These are phyloP conservation scores for Corynorhinus townsendii DNA, from an alignment of 2,113 vertebrate genomes.

Conservation along the genomic window DNA sequence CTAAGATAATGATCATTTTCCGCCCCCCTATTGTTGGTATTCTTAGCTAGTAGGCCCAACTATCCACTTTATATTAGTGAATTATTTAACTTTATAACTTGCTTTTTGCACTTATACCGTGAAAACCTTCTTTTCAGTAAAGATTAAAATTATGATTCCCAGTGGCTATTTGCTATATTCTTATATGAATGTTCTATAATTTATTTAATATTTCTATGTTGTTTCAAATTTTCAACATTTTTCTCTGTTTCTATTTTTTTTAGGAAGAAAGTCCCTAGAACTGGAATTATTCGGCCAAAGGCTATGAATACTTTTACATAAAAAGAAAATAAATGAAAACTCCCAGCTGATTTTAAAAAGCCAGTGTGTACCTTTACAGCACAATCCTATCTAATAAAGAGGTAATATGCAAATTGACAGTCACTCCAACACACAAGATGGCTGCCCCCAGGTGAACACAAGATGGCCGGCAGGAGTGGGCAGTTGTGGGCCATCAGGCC, in stretches of 20 bases:
- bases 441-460: too few species aligned
- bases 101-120: not conserved
- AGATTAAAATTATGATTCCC: conserved; percentile 22
- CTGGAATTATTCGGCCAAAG: not conserved
- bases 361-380: not conserved
- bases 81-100: not conserved
- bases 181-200: not conserved
- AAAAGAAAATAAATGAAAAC: not conserved
- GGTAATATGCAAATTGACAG: too few species aligned
- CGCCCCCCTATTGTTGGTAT: not conserved
- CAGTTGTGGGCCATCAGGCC: too few species aligned
- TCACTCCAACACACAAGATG: too few species aligned
- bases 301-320: not conserved
- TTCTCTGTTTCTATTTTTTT: not conserved
- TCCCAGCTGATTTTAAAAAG: not conserved
- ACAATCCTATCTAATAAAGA: too few species aligned
- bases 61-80: not conserved
- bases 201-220: not conserved
- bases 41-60: not conserved
- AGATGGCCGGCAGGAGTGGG: too few species aligned
- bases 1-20: not conserved
- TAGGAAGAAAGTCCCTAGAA: not conserved
- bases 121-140: not conserved
- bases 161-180: not conserved
- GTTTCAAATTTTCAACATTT: not conserved